Percentiles rank a stretch among this genome's conserved stretches.
phyloP scores from a whole-genome alignment of 2,888 invertebrate species.

The Gryllus longicercus region DNA sequence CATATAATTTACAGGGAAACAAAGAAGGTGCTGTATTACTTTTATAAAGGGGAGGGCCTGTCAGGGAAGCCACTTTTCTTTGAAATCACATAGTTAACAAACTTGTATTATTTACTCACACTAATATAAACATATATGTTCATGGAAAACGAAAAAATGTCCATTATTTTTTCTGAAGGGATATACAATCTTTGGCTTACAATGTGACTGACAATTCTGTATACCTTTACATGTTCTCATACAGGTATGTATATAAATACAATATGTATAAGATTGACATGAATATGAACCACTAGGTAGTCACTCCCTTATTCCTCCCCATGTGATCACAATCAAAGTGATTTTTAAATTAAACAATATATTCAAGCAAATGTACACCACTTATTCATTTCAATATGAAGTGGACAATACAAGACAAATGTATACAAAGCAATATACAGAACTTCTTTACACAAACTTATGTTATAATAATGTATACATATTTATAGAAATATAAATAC shows the following conservation, averaged over 20 bases:
- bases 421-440: not conserved
- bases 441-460: not conserved
- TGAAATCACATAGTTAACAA: not conserved
- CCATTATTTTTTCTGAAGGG: not conserved
- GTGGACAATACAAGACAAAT: constrained; percentile 17
- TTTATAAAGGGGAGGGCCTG: not conserved
- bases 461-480: not conserved
- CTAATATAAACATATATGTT: not conserved
- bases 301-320: not conserved
- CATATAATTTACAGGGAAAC: constrained; percentile 8
- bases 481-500: constrained; percentile 8
- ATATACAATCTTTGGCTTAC: constrained; percentile 6
- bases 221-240: not conserved
- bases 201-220: not conserved
- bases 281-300: not conserved
- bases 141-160: not conserved
- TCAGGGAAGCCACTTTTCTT: not conserved
- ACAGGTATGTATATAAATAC: constrained; percentile 1
- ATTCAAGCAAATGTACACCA: constrained; percentile 9
- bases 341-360: not conserved
- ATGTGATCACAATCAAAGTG: not conserved
- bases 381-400: constrained; percentile 4
- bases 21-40: not conserved
- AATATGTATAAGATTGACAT: not conserved
- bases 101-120: constrained; percentile 17